Evolutionary conservation across 2,888 invertebrate genomes (phyloP).

Genomic region (Dryobotodes eremita): DNA sequence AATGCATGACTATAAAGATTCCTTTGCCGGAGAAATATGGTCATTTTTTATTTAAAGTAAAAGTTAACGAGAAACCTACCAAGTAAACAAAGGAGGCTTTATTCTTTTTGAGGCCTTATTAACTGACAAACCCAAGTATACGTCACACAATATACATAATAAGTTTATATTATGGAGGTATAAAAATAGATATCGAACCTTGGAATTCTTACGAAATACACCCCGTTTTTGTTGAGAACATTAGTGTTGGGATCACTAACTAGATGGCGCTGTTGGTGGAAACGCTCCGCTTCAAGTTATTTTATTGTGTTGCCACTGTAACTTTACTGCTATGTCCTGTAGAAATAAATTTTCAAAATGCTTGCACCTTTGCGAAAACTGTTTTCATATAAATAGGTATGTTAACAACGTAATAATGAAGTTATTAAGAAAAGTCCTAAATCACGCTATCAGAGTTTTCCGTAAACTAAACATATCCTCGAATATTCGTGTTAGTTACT

Average conservation of each 20-base stretch:
- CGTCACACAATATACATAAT: slow-evolving; percentile 2
- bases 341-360: accelerated
- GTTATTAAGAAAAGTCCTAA: slow-evolving; percentile 57
- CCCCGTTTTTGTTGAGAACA: slow-evolving; percentile 11
- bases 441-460: slow-evolving; percentile 79
- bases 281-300: background rate
- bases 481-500: accelerated
- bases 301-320: background rate
- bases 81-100: slow-evolving; percentile 68
- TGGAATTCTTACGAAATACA: background rate
- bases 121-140: slow-evolving; percentile 8
- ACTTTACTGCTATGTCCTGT: accelerated
- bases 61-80: slow-evolving; percentile 67
- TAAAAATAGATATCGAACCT: slow-evolving; percentile 18
- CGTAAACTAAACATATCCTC: slow-evolving; percentile 48
- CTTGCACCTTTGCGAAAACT: accelerated
- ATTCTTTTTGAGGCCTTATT: slow-evolving; percentile 42
- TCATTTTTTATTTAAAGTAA: slow-evolving; percentile 77
- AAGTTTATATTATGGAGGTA: background rate
- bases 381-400: accelerated
- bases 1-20: slow-evolving; percentile 81
- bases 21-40: slow-evolving; percentile 79
- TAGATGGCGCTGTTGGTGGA: slow-evolving; percentile 76
- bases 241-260: slow-evolving; percentile 42
- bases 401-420: background rate